Conservation (phyloP, 2,888 invertebrate genomes). For the Thereva unica region DNA sequence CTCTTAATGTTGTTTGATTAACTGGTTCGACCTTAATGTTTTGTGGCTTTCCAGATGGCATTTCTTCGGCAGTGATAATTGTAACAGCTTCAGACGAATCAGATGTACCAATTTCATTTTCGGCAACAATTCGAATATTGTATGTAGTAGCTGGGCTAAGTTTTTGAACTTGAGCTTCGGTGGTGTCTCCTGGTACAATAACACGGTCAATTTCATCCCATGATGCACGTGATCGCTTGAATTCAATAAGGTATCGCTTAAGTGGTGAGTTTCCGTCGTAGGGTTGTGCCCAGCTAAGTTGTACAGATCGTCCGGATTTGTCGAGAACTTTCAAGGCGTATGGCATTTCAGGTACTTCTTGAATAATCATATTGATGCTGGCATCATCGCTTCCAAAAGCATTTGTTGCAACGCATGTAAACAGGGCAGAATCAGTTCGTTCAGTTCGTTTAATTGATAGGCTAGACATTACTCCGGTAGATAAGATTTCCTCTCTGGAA, state of each 20-base stretch:
- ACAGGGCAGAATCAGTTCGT: constrained; percentile 84
- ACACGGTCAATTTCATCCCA: constrained; percentile 88
- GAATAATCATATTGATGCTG: constrained; percentile 93
- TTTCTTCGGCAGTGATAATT: constrained; percentile 94
- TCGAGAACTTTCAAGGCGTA: constrained; percentile 87
- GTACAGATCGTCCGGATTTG: constrained; percentile 87
- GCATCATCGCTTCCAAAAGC: constrained; percentile 93
- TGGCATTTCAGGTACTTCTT: constrained; percentile 81
- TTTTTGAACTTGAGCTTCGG: constrained; percentile 87
- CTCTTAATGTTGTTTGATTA: constrained; percentile 83
- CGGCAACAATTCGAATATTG: constrained; percentile 88
- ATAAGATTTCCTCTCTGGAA: constrained; percentile 77
- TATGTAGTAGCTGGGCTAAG: constrained; percentile 90
- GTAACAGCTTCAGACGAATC: constrained; percentile 90
- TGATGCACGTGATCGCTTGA: constrained; percentile 80
- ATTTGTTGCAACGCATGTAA: constrained; percentile 91
- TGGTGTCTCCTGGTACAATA: constrained; percentile 85
- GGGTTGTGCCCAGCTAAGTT: constrained; percentile 89
- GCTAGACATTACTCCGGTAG: constrained; percentile 85
- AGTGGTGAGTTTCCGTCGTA: constrained; percentile 91
- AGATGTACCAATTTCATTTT: constrained; percentile 92
- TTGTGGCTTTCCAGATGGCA: constrained; percentile 81
- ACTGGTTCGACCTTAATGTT: constrained; percentile 83
- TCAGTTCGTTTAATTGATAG: constrained; percentile 88
- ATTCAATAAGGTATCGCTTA: constrained; percentile 86